Evolutionary conservation across 2,888 invertebrate species (phyloP), one percentile per base, ranked within the genome.

Genomic region (Trichogramma evanescens): DNA sequence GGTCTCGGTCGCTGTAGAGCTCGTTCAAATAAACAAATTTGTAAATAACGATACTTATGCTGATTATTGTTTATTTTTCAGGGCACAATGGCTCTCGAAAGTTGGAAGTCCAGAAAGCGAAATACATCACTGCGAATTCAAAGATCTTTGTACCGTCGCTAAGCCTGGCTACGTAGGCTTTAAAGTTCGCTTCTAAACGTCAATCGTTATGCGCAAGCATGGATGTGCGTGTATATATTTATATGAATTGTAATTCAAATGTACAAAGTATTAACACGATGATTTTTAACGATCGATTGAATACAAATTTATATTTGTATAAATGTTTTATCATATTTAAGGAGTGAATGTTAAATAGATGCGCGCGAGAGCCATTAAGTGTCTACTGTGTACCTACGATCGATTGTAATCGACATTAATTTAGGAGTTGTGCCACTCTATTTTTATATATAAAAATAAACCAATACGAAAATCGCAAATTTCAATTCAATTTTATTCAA

Each of bases 81-180:
- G 93, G 89, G 82, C 89, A 60, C 82, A 87, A 62, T 94, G 93
- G 93, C 80, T 94, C 64, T 86, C 87, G 48, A 87, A 84, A 53
- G 86, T 87, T 1, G 93, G 93, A 1, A 91, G 92, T 56, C 93
- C 93, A 0, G 92, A 90, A 63, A 87, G 89, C 72, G 84, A 89
- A 78, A 91, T 94, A 67, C 89, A 93, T 69, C 86, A 84, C 66
- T 90, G 91, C 69, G 91, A 91, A 68, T 82, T 93, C 54, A 83
- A 83, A 63, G 93, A 93, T 77, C 88, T 89, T 86, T 89, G 90
- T 73, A 88, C 87, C 71, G 80, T 92, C 52, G 82, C 85, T 2
- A 81, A 80, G 68, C 82, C 81, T 63, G 84, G 86, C 66, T 86
- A 90, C 76, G 85, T 85, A 70, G 88, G 87, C 70, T 94, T 92